Evolutionary conservation across 1,140 invertebrate species (phyloP), one percentile per base, ranked within the genome.

Genomic region (Magallana angulata): DNA sequence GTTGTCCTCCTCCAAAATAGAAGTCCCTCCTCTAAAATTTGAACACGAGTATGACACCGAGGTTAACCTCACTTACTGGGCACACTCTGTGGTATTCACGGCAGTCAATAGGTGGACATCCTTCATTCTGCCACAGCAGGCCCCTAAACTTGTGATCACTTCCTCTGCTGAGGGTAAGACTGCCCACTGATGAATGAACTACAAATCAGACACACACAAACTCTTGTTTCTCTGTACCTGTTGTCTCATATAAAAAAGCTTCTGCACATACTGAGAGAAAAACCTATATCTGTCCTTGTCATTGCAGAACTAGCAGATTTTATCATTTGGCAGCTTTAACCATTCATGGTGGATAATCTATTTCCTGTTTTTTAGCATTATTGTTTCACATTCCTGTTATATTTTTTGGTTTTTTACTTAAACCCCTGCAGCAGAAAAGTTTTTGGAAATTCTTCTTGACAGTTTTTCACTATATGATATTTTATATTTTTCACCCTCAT

Each of bases 321-420:
- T 76, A 76, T 76, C 24, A 76, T 76, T 76, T 76, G 68, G 24
- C 68, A 36, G 68, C 68, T 30, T 76, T 30, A 76, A 30, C 68
- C 68, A 76, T 76, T 18, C 24, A 76, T 76, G 68, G 68, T 30
- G 68, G 68, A 76, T 76, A 76, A 76, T 76, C 12, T 76, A 76
- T 76, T 76, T 76, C 68, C 68, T 76, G 24, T 24, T 76, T 76
- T 76, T 30, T 30, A 76, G 36, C 18, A 24, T 24, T 12, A 30
- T 76, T 76, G 24, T 76, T 76, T 30, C 68, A 64, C 16, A 76
- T 76, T 76, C 68, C 24, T 24, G 24, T 30, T 76, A n/a, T 16
- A 30, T 76, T 30, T 18, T 48, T 48, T 48, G 36, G 2, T 48
- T 48, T 48, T 48, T 48, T 48, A 48, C 36, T 48, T 0, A 48